Evolutionary conservation across 2,113 vertebrate genomes (phyloP), one percentile per base, ranked within the genome.

Genomic region (Mohoua ochrocephala): DNA sequence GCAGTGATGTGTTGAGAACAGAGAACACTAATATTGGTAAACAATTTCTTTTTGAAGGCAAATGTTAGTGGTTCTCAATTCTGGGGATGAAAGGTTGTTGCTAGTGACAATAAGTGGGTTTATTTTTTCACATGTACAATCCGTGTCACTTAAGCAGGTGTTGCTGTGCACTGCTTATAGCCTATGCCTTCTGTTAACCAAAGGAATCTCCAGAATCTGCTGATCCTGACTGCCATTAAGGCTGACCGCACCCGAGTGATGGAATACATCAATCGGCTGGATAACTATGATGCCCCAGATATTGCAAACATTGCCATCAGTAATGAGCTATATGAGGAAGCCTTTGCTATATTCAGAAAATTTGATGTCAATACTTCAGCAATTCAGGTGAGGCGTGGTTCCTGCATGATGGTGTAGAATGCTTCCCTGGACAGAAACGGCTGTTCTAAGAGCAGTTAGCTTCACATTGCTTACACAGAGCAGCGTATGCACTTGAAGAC

Each of bases 141-240:
- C 35, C 12, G 3, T 88, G 54, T 92, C 63, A 65, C 79, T 65
- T 65, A 52, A 76, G 59, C 39, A 80, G 57, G 47, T 79, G 70
- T 79, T 93, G 60, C 53, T 5, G 1, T 88, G 57, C 67, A 57
- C 37, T 68, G 52, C 78, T 87, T 84, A 95, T 56, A 89, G 68
- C 41, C 30, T 95, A 3, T 95, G 50, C 33, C 41, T 88, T 87
- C 91, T 94, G 53, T 94, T 85, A 73, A 60, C 54, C 64, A 41
- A 92, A 99, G 99, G 97, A 99, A 99, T 93, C 98, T 99, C 44
- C 99, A 99, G 98, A 99, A 99, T 77, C 98, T 99, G 56, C 97
- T 99, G 77, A 99, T 99, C 94, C 94, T 99, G 94, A 99, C 99
- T 0, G 99, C 99, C 90, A 99, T 99, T 93, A 99, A 99, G 93